Evolutionary conservation across 2,888 invertebrate species (phyloP).

Genomic region (Hyles lineata): DNA sequence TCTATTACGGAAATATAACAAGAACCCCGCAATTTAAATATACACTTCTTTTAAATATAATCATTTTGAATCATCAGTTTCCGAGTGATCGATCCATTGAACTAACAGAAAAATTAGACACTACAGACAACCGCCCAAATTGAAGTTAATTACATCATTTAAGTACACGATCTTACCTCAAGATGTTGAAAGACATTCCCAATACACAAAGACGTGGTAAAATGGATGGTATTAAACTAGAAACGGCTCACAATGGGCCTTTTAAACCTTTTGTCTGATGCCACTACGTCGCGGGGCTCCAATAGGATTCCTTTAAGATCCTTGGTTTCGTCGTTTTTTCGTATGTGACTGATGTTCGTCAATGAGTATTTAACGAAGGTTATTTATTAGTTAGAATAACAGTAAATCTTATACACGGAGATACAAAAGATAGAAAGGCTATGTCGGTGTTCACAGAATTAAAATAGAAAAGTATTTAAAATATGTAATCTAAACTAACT

Average conservation of each 20-base stretch:
- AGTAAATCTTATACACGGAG: background rate
- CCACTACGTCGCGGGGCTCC: conserved; percentile 38
- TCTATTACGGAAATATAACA: too few relatives aligned
- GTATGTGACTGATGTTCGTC: background rate
- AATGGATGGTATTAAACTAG: conserved; percentile 66
- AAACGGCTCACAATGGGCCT: conserved; percentile 63
- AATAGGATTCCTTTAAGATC: conserved; percentile 26
- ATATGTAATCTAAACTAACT: too few relatives aligned
- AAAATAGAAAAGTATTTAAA: background rate
- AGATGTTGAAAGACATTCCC: conserved; percentile 58
- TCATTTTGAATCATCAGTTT: too few relatives aligned
- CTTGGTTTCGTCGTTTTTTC: conserved; percentile 17
- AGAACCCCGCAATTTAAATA: too few relatives aligned
- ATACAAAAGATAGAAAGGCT: background rate
- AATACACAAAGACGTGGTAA: conserved; percentile 58
- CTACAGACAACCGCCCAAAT: background rate
- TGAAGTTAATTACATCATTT: conserved; percentile 29
- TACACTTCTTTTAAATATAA: too few relatives aligned
- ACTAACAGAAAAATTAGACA: background rate
- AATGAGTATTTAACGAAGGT: conserved; percentile 10
- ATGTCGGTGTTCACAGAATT: background rate
- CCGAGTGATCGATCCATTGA: background rate
- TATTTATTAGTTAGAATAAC: background rate
- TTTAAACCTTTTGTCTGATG: conserved; percentile 64
- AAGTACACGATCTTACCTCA: conserved; percentile 38